Evolutionary conservation across 1,140 invertebrate genomes (phyloP).

Genomic region (Calliphora vicina): DNA sequence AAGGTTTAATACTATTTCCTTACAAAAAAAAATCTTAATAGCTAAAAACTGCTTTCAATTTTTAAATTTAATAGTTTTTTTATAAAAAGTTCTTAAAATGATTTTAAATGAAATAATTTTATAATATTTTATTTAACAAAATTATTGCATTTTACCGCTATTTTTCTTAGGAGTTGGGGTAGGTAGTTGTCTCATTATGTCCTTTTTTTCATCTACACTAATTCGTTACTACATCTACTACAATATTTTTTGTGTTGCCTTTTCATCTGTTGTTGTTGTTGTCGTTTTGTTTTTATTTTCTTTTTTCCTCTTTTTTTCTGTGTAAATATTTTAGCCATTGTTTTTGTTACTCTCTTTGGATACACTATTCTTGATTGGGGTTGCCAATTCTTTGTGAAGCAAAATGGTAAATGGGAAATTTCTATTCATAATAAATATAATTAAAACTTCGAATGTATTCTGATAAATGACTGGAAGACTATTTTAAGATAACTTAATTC

Average conservation of each 20-base stretch:
- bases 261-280: neutral
- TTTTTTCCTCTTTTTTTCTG: neutral
- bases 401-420: too few relatives aligned
- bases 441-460: too few relatives aligned
- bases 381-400: neutral
- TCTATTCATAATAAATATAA: too few relatives aligned
- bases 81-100: too few relatives aligned
- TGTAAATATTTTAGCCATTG: conserved; percentile 14
- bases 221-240: conserved; percentile 18
- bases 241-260: neutral
- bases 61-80: too few relatives aligned
- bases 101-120: too few relatives aligned
- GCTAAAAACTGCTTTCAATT: too few relatives aligned
- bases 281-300: neutral
- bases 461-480: too few relatives aligned
- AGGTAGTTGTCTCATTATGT: conserved; percentile 15
- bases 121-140: neutral
- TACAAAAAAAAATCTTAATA: neutral
- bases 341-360: conserved; percentile 1
- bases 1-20: neutral
- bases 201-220: neutral
- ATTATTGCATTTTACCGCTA: conserved; percentile 17
- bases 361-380: neutral
- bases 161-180: conserved; percentile 11
- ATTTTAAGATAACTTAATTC: too few relatives aligned